phyloP scores from a whole-genome alignment of 2,113 vertebrate species.

The Garra rufa region DNA sequence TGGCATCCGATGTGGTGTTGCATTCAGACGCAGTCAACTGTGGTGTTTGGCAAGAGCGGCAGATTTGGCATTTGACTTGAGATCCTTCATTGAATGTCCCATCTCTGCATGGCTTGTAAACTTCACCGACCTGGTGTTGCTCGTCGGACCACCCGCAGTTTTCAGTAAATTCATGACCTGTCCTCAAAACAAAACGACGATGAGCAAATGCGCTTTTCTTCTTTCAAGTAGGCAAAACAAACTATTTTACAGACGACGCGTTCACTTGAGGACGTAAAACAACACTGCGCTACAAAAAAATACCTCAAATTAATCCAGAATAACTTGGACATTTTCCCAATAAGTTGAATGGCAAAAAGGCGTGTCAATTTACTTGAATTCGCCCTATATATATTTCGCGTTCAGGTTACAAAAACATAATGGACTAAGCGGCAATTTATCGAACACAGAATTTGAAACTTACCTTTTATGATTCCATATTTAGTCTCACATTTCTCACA shows the following conservation, averaged over 20 bases:
- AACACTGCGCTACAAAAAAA: background rate
- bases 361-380: no score
- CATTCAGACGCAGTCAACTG: background rate
- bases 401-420: background rate
- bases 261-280: background rate
- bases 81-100: conserved; percentile 63
- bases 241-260: no score
- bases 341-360: no score
- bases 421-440: background rate
- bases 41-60: background rate
- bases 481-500: conserved; percentile 37
- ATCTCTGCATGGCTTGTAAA: accelerated
- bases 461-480: background rate
- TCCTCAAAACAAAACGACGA: background rate
- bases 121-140: accelerated
- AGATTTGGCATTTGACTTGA: accelerated
- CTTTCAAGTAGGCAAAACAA: background rate
- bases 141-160: conserved; percentile 66
- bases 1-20: background rate
- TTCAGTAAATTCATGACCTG: conserved; percentile 51
- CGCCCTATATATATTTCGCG: background rate
- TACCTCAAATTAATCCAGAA: no score
- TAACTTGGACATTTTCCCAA: no score
- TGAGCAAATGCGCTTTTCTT: background rate
- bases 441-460: background rate